phyloP scores from a whole-genome alignment of 2,113 vertebrate genomes.

The Pardalotus punctatus region DNA sequence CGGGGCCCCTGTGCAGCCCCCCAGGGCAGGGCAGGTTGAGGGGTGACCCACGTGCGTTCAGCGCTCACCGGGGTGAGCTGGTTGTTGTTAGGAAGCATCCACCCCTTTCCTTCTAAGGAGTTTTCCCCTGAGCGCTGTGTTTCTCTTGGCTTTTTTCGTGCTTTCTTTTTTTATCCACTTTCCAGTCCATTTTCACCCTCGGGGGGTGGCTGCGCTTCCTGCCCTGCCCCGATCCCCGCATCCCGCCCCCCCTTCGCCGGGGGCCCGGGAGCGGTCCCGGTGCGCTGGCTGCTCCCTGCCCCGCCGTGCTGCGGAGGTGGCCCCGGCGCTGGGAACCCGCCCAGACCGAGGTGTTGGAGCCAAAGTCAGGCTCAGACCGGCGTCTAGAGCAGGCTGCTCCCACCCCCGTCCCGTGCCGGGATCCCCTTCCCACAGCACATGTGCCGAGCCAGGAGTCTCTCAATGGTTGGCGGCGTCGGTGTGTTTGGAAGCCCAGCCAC shows the following conservation, averaged over 20 bases:
- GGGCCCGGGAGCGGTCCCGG: neutral
- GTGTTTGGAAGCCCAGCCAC: neutral
- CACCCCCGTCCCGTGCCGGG: neutral
- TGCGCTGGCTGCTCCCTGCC: neutral
- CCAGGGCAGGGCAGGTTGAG: neutral
- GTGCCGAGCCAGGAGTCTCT: neutral
- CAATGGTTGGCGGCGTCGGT: neutral
- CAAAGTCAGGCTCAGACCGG: neutral
- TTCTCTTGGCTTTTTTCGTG: slow-evolving; percentile 50
- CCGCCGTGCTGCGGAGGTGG: neutral
- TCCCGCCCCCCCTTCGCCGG: neutral
- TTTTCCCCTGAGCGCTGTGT: neutral
- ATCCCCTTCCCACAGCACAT: slow-evolving; percentile 10
- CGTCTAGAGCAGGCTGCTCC: neutral
- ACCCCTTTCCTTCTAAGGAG: slow-evolving; percentile 49
- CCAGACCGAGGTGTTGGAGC: neutral
- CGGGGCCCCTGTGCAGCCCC: neutral
- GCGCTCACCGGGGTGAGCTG: neutral
- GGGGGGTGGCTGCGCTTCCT: neutral
- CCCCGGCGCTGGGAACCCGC: neutral
- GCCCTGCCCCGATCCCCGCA: neutral
- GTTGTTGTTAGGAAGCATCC: neutral
- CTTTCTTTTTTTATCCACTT: slow-evolving; percentile 60
- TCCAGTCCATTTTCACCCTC: slow-evolving; percentile 24
- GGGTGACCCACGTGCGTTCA: neutral